Base-by-base conservation (phyloP, 2,888 invertebrate genomes). In the Dinocampus coccinellae region DNA sequence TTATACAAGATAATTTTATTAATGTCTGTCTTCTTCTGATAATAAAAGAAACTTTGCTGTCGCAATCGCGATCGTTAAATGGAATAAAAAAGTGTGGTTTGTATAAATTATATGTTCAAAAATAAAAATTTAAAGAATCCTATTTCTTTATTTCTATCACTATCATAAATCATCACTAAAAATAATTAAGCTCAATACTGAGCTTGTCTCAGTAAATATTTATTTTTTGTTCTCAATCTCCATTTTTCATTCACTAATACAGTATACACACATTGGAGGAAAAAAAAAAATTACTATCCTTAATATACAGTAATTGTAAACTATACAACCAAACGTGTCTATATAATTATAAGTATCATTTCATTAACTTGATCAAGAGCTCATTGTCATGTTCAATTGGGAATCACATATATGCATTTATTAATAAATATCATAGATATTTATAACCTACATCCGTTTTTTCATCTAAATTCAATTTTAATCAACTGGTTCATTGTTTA, bases 291-390 rank as follows among this genome's bases (percentile, higher is more conserved):
- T 7, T 26, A n/a, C n/a, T n/a, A n/a, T n/a, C n/a, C n/a, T n/a
- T n/a, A n/a, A n/a, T 24, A 13, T 6, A n/a, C 26, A 22, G n/a
- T 26, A 55, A 13, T 0, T 55, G 55, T 55, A 55, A 55, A 55
- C 24, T 24, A 26, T 42, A 33, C 34, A 78, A 22, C 74, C 26
- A 74, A 75, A 57, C 73, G 13, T 13, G 76, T 77, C 77, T 72
- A 53, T 78, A 79, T 53, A 53, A 68, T 57, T 42, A 42, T 75
- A 36, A 71, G 57, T 70, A 60, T 69, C 64, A 65, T 63, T 73
- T 61, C 58, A 47, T 29, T 26, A 22, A 55, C n/a, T 26, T 11
- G 26, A 65, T 64, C 20, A 20, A 52, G 55, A 36, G 1, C 42
- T 39, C 33, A 62, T 20, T 20, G n/a, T 72, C 7, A 7, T 47